These are phyloP conservation scores for Pristionchus fissidentatus DNA, from an alignment of 2,888 invertebrate species.

Conservation along the genomic window DNA sequence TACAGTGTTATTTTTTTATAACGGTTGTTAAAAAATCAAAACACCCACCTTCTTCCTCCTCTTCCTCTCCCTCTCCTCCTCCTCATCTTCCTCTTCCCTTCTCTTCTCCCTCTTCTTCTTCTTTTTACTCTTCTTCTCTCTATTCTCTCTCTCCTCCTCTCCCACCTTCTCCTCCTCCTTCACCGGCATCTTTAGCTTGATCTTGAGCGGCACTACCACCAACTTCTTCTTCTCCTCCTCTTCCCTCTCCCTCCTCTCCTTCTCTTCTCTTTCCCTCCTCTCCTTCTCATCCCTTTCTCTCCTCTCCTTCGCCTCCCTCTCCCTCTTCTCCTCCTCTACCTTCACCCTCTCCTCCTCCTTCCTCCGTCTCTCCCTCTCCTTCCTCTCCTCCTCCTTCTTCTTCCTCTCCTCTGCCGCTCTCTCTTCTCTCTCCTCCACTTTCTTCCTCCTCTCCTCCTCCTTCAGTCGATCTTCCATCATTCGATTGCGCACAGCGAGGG, in stretches of 20 bases:
- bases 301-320: not conserved
- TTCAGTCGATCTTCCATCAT: not conserved
- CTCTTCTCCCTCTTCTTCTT: not conserved
- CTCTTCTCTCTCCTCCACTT: conserved; percentile 29
- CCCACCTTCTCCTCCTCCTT: not conserved
- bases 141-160: not conserved
- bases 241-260: not conserved
- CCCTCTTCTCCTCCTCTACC: not conserved
- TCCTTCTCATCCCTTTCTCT: not conserved
- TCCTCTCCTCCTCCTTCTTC: conserved; percentile 33
- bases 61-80: conserved; percentile 32
- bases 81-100: not conserved
- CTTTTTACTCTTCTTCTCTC: conserved; percentile 23
- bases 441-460: conserved; percentile 27
- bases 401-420: conserved; percentile 2
- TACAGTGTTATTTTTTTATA: no score
- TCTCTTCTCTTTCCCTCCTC: not conserved
- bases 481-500: not conserved
- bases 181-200: not conserved
- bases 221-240: not conserved
- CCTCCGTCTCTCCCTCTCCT: conserved; percentile 17
- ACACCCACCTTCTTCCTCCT: conserved; percentile 6
- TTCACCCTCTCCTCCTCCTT: not conserved
- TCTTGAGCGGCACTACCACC: not conserved
- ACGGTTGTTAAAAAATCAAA: no score